Evolutionary conservation across 2,113 vertebrate genomes (phyloP).

Genomic region (Chaetops frenatus): DNA sequence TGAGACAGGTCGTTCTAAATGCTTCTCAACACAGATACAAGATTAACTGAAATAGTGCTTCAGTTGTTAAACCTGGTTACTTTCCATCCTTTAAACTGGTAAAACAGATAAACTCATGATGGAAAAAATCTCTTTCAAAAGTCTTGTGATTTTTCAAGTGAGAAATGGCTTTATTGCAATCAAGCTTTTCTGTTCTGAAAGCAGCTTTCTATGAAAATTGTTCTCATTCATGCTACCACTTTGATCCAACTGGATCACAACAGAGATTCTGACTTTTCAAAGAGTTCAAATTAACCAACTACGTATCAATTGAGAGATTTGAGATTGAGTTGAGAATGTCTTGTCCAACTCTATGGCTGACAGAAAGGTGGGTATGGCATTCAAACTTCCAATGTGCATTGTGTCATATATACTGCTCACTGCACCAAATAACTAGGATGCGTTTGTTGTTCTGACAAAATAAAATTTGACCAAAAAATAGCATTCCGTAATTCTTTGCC

Average conservation of each 20-base stretch:
- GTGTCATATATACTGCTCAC: neutral
- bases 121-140: neutral
- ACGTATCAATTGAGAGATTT: neutral
- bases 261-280: neutral
- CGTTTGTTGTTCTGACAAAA: neutral
- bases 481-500: neutral
- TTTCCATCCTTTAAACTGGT: neutral
- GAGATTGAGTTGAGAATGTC: neutral
- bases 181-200: neutral
- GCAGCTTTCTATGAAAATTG: neutral
- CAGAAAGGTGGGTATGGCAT: neutral
- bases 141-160: neutral
- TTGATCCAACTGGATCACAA: neutral
- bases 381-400: neutral
- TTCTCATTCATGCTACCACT: neutral
- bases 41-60: neutral
- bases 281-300: neutral
- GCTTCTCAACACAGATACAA: neutral
- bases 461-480: neutral
- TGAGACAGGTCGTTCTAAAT: neutral
- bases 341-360: neutral
- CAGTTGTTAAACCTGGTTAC: neutral
- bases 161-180: neutral
- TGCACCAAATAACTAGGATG: neutral
- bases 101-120: neutral